phyloP scores from a whole-genome alignment of 2,797 vertebrate species.

The Phalanger gymnotis region DNA sequence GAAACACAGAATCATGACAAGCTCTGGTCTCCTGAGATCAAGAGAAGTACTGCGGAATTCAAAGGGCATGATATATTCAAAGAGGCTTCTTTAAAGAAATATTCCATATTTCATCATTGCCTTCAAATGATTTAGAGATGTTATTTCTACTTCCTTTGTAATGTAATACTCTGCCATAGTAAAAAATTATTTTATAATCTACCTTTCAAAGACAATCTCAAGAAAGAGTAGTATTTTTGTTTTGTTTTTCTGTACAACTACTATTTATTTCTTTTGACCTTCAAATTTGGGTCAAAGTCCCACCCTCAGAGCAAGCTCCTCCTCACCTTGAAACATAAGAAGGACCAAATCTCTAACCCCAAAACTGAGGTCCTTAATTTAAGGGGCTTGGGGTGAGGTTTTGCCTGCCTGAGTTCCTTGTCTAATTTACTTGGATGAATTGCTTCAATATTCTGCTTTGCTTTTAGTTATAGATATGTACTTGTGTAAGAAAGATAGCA shows the following conservation, averaged over 20 bases:
- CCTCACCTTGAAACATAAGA: constrained; percentile 3
- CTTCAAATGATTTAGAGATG: constrained; percentile 38
- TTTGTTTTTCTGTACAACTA: not conserved
- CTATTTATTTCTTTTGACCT: not conserved
- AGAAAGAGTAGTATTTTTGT: constrained; percentile 10
- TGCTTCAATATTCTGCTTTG: not conserved
- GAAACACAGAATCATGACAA: constrained; percentile 61
- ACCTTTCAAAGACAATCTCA: constrained; percentile 33
- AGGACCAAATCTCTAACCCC: not conserved
- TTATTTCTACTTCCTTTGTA: constrained; percentile 66
- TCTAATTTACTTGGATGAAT: constrained; percentile 22
- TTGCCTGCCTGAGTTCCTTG: not conserved
- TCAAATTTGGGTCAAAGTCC: not conserved
- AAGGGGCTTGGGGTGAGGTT: not conserved
- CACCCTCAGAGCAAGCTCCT: not conserved
- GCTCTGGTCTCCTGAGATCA: constrained; percentile 30
- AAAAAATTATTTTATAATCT: constrained; percentile 30
- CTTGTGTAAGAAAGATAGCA: not conserved
- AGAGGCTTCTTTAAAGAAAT: constrained; percentile 36
- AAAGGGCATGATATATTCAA: constrained; percentile 45
- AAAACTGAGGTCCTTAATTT: not conserved
- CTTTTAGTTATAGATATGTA: not conserved
- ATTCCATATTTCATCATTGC: constrained; percentile 32
- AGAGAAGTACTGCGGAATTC: constrained; percentile 26
- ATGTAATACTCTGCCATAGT: not conserved